These are phyloP conservation scores for Eutrigla gurnardus DNA, from an alignment of 2,797 vertebrate genomes.

Conservation along the genomic window DNA sequence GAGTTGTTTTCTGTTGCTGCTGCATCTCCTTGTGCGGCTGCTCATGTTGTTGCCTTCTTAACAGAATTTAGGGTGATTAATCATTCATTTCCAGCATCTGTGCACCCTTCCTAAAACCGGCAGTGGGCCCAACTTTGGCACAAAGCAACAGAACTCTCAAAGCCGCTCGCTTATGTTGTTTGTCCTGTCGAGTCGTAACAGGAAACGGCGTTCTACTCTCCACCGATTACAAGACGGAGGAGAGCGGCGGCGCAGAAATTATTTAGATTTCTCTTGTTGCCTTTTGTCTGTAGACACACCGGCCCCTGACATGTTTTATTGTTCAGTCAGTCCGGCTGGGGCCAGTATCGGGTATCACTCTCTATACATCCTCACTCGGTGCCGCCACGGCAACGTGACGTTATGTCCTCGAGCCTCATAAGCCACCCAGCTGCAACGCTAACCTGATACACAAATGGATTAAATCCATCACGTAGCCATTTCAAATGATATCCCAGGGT, in stretches of 20 bases:
- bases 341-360: neutral
- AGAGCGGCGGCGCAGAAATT: slow-evolving; percentile 40
- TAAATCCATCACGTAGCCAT: too few relatives aligned
- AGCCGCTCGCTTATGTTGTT: slow-evolving; percentile 59
- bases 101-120: slow-evolving; percentile 45
- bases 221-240: slow-evolving; percentile 40
- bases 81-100: slow-evolving; percentile 71
- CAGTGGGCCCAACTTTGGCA: slow-evolving; percentile 27
- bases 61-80: slow-evolving; percentile 66
- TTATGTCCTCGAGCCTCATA: too few relatives aligned
- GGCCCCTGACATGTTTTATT: slow-evolving; percentile 47
- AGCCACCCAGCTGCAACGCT: too few relatives aligned
- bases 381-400: too few relatives aligned
- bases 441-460: too few relatives aligned
- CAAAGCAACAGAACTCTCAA: slow-evolving; percentile 40
- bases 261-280: slow-evolving; percentile 35
- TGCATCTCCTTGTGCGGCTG: slow-evolving; percentile 6
- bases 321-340: slow-evolving; percentile 5
- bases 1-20: slow-evolving; percentile 33
- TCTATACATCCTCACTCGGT: too few relatives aligned
- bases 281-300: slow-evolving; percentile 19
- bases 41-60: slow-evolving; percentile 43
- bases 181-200: slow-evolving; percentile 50
- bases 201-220: slow-evolving; percentile 35
- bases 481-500: too few relatives aligned